Conservation (phyloP, 2,797 vertebrate genomes). For the Syngnathus rostellatus region DNA sequence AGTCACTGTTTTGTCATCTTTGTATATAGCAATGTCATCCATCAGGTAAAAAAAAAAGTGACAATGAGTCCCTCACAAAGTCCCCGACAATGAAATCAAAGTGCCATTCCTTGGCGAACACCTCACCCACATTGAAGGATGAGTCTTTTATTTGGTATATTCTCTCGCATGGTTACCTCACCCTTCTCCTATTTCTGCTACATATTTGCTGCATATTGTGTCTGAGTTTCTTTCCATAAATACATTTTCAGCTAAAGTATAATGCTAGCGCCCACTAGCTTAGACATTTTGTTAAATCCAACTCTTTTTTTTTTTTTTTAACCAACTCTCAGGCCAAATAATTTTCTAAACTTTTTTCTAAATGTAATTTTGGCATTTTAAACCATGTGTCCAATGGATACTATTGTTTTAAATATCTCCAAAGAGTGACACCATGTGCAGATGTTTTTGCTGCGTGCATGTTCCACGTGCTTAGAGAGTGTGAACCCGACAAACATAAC, state of each 20-base stretch:
- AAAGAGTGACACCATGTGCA: neutral
- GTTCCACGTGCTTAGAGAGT: constrained; percentile 49
- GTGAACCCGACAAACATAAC: constrained; percentile 41
- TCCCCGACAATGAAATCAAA: neutral
- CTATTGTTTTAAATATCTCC: neutral
- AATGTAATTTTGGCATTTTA: neutral
- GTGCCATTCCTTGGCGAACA: neutral
- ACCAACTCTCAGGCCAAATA: neutral
- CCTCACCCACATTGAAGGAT: neutral
- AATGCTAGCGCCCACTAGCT: neutral
- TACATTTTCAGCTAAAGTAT: neutral
- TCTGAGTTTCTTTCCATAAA: neutral
- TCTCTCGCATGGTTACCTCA: neutral
- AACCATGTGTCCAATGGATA: neutral
- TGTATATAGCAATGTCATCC: neutral
- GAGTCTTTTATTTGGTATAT: neutral
- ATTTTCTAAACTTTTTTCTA: neutral
- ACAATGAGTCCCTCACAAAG: neutral
- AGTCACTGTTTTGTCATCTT: neutral
- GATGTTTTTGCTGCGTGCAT: constrained; percentile 23
- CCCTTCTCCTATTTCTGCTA: neutral
- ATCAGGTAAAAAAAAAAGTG: neutral
- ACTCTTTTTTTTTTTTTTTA: neutral
- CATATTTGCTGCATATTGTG: too few relatives aligned
- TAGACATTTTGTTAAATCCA: neutral